Percentiles rank a stretch among this genome's conserved stretches.
Conservation (phyloP, 2,797 vertebrate genomes). For the Pteropus rufus region DNA sequence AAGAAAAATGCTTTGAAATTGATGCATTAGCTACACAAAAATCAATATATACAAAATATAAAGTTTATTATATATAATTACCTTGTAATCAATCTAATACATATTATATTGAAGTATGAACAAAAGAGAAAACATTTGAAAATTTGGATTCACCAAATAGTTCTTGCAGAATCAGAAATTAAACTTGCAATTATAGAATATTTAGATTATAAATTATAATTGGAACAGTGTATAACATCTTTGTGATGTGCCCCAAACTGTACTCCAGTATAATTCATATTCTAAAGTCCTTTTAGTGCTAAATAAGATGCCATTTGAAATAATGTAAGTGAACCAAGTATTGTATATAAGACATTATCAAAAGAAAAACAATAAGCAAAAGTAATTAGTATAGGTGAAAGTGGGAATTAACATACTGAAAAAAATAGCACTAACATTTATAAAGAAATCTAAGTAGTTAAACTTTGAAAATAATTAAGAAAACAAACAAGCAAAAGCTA, state of each 20-base stretch:
- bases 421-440: background rate
- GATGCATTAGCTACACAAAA: background rate
- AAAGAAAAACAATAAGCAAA: background rate
- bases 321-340: background rate
- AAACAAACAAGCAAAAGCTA: background rate
- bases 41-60: background rate
- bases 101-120: background rate
- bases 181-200: background rate
- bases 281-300: background rate
- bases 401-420: background rate
- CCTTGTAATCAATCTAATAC: background rate
- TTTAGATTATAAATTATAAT: background rate
- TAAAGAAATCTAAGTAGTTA: background rate
- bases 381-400: background rate
- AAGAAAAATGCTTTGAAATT: background rate
- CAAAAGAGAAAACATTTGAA: background rate
- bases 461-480: background rate
- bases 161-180: background rate
- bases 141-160: background rate
- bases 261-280: background rate
- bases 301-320: background rate
- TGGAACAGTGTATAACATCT: background rate
- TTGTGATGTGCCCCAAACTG: background rate
- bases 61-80: background rate
- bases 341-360: background rate